Percentiles rank a stretch among this genome's conserved stretches.
Evolutionary conservation across 2,888 invertebrate genomes (phyloP).

Genomic region (Thelaira solivaga): DNA sequence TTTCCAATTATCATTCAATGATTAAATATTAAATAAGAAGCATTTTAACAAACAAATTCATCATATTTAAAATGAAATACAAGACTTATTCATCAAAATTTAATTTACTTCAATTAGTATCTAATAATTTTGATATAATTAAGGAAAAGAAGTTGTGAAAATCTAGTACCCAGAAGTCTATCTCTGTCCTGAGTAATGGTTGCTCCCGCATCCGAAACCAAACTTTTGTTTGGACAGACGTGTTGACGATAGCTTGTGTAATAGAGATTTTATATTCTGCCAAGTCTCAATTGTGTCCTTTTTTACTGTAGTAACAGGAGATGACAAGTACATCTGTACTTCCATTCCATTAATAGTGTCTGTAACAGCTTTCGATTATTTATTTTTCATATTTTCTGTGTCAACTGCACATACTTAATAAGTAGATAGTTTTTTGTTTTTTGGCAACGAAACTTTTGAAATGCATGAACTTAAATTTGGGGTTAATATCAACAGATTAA

Average conservation of each 20-base stretch:
- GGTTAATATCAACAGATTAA: not conserved
- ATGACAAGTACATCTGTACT: conserved; percentile 7
- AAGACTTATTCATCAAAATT: no score
- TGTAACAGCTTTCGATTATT: not conserved
- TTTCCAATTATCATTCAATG: no score
- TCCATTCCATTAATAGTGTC: conserved; percentile 1
- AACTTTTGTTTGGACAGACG: not conserved
- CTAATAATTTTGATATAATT: no score
- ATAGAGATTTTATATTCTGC: conserved; percentile 11
- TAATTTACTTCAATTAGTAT: no score
- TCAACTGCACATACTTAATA: not conserved
- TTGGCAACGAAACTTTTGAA: not conserved
- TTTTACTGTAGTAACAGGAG: conserved; percentile 4
- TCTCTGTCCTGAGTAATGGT: no score
- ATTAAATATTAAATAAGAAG: no score
- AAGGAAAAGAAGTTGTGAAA: no score
- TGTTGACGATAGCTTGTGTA: conserved; percentile 11
- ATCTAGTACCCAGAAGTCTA: no score
- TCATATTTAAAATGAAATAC: no score
- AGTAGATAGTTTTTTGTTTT: not conserved
- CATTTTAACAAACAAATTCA: no score
- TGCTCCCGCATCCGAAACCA: no score
- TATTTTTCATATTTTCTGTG: conserved; percentile 1
- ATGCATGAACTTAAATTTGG: conserved; percentile 7
- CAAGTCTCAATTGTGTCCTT: not conserved